These are phyloP conservation scores for Pectinophora gossypiella DNA, from an alignment of 1,140 invertebrate genomes.

Conservation along the genomic window DNA sequence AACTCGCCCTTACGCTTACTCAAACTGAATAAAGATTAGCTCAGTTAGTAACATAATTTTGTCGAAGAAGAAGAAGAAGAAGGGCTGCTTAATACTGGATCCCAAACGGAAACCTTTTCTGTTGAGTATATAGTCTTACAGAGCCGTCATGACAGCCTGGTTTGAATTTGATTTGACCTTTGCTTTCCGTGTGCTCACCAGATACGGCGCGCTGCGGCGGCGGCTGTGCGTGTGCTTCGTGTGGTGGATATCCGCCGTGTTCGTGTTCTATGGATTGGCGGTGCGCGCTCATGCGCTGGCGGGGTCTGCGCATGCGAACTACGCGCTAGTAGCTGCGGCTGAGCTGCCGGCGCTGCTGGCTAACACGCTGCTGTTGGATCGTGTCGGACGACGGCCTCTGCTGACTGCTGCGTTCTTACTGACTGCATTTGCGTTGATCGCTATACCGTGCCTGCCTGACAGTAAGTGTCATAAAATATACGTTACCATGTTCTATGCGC, in stretches of 20 bases:
- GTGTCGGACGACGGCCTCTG: conserved; percentile 44
- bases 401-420: conserved; percentile 51
- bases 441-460: conserved; percentile 37
- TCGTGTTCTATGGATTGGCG: conserved; percentile 66
- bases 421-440: conserved; percentile 40
- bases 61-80: too few species aligned
- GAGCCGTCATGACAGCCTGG: too few species aligned
- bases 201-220: conserved; percentile 44
- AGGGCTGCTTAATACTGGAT: too few species aligned
- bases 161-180: too few species aligned
- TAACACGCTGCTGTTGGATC: conserved; percentile 58
- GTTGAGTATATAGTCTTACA: too few species aligned
- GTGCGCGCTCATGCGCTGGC: conserved; percentile 48
- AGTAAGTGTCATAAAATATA: conserved; percentile 19
- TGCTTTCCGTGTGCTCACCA: conserved; percentile 12
- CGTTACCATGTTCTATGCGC: too few species aligned
- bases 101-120: too few species aligned
- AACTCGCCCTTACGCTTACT: too few species aligned
- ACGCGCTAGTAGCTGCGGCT: conserved; percentile 55
- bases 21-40: too few species aligned
- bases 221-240: conserved; percentile 50
- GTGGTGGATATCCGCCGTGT: conserved; percentile 57
- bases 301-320: conserved; percentile 49
- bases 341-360: conserved; percentile 50
- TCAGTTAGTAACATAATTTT: too few species aligned